Evolutionary conservation across 2,113 vertebrate species (phyloP), one percentile per base, ranked within the genome.

Genomic region (Phainopepla nitens): DNA sequence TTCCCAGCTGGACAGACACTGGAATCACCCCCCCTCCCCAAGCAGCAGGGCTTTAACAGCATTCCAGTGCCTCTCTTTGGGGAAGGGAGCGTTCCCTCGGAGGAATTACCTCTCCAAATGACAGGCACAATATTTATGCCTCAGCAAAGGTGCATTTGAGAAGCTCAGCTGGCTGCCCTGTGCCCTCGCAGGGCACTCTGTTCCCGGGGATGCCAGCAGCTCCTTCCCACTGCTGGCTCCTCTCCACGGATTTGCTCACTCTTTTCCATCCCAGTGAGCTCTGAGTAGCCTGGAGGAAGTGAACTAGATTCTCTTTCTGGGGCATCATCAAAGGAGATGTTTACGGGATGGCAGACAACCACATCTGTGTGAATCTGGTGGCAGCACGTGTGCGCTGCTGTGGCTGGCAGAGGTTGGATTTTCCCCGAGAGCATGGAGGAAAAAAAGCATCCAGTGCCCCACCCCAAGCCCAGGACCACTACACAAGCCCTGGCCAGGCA

Each of bases 261-360:
- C 68, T 49, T 93, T 96, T 96, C 94, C 92, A 96, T 90, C 70
- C 87, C 92, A 94, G 82, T 96, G 80, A 94, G 85, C 85, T 86
- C 79, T 51, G 64, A 1, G 0, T 96, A 93, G 94, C 95, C 95
- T 60, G 76, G 56, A 44, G 94, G 90, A 58, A 93, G 41, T 88
- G 94, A 94, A 93, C 94, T 88, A 96, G 88, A 95, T 94, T 96
- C 82, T 91, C 58, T 96, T 96, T 96, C 93, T 96, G 92, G 92
- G 90, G 41, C 95, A 90, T 56, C 79, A 7, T 86, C 19, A 41
- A 44, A 70, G 86, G 90, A 6, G 70, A 13, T 82, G 92, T 88
- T 94, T 82, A 61, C 15, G 2, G 14, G 58, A 9, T 3, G 35
- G 85, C 71, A 75, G 88, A 71, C 76, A 51, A 16, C 56, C 54